Base-by-base conservation (phyloP, 2,113 vertebrate species). In the Clupea harengus region DNA sequence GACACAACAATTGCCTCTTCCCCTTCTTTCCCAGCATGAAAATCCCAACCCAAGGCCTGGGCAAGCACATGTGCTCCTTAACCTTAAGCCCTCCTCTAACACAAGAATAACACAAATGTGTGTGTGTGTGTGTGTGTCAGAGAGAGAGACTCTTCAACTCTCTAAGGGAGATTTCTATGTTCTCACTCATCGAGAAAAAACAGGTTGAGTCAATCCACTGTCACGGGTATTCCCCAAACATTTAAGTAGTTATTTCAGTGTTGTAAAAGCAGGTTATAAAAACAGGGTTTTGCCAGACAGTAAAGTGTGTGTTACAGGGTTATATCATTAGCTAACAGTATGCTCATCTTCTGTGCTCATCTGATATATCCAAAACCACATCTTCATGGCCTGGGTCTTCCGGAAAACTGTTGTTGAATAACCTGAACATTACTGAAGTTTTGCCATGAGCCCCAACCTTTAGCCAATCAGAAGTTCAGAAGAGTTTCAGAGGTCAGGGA, bases 1-100 rank as follows among this genome's bases (percentile, higher is more conserved):
- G 57, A 83, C 75, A 84, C 82, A 88, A 88, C 84, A 57, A 83
- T 83, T 75, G 82, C 6, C 45, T n/a, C 72, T 45, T 18, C 44
- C 50, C 28, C 13, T 18, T 8, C 52, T 57, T 13, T 64, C 87
- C 32, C 85, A 82, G 87, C 18, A 50, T 81, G 82, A 86, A 32
- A 82, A 86, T 4, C 64, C 64, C 25, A 72, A 32, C 28, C 25
- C 2, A 6, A 32, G 64, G 64, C 64, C 82, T 28, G 45, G 54
- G 57, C 28, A 28, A 82, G 57, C n/a, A 49, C 82, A 45, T 84
- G 54, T 32, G 67, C 75, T 82, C 87, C 81, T 81, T 81, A 81
- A 84, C 84, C 84, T 52, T 46, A 45, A 20, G 54, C 72, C 84
- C 64, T 72, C 1, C 57, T 9, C 57, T 64, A 64, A 64, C 57